These are phyloP conservation scores for Copidosoma aretas DNA, from an alignment of 2,888 invertebrate genomes.

Conservation along the genomic window DNA sequence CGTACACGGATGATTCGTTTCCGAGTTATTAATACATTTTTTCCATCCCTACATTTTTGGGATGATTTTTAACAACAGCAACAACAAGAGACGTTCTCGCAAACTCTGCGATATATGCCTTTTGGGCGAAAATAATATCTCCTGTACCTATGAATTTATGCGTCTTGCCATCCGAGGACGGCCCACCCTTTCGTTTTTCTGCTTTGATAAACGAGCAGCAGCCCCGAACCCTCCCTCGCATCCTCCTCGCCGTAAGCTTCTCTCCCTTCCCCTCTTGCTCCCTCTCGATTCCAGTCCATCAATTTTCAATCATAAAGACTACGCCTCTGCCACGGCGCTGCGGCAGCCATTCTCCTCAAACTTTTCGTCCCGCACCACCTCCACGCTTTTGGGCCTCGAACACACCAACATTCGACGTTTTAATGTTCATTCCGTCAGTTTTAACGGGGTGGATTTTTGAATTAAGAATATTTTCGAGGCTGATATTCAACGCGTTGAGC, in stretches of 20 bases:
- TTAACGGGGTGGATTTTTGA: too few species aligned
- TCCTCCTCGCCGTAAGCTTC: not conserved
- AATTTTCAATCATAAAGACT: conserved; percentile 60
- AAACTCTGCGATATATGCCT: too few species aligned
- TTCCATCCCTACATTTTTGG: too few species aligned
- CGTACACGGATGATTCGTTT: too few species aligned
- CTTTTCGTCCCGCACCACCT: conserved; percentile 1
- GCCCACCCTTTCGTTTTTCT: conserved; percentile 37
- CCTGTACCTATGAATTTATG: not conserved
- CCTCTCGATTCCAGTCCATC: conserved; percentile 57
- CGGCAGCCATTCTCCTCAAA: conserved; percentile 14
- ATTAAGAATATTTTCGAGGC: too few species aligned
- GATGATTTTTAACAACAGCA: too few species aligned
- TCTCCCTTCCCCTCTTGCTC: conserved; percentile 2
- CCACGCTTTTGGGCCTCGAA: not conserved
- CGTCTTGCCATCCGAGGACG: not conserved
- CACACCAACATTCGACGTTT: not conserved
- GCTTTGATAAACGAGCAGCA: conserved; percentile 54
- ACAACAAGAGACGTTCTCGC: too few species aligned
- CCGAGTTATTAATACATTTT: too few species aligned
- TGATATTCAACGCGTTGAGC: too few species aligned
- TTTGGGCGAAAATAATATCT: not conserved
- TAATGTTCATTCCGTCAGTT: not conserved
- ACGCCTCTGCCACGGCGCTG: conserved; percentile 38
- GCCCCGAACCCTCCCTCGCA: not conserved